Evolutionary conservation across 1,140 invertebrate genomes (phyloP), one percentile per base, ranked within the genome.

Genomic region (Lordiphosa mommai): DNA sequence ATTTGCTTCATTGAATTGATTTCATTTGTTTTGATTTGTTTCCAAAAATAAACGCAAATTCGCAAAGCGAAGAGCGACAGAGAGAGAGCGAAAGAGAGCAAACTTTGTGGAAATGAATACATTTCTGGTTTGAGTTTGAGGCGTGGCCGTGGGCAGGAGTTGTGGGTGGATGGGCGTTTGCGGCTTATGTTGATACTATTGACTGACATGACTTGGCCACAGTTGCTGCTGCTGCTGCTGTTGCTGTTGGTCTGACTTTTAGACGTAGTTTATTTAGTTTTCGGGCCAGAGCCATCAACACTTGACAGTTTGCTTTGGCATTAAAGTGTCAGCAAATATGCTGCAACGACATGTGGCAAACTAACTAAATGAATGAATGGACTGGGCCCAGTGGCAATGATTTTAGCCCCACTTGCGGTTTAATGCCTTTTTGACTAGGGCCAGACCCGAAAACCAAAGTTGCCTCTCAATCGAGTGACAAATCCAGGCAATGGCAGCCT

Each of bases 1-100:
- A 80, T 80, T 82, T 80, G 76, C 76, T 80, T 68, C 76, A 80
- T 82, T 80, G 76, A 80, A 82, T 80, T 80, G 76, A 80, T 80
- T 80, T 80, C 76, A 80, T 80, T 72, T 72, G 65, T 65, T 72
- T 80, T 80, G 76, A 82, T 80, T 80, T 80, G 76, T 80, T 80
- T 82, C 74, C 50, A 38, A 74, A 80, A 80, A 80, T 82, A 82
- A 52, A 68, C 65, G 63, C 74, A 80, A 82, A 80, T 80, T 82
- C 76, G 76, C 82, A 82, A 56, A 52, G 51, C 46, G 46, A n/a
- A n/a, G 13, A 5, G 41, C 52, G 16, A 33, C n/a, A 10, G 12
- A 7, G 12, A 10, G 4, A 14, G 49, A 33, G 61, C 8, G 36
- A 43, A 1, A 27, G 17, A 32, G 40, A 23, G 20, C 8, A 17